Conservation (phyloP, 92 coral and sea anemone genomes). For the Ricordea florida region DNA sequence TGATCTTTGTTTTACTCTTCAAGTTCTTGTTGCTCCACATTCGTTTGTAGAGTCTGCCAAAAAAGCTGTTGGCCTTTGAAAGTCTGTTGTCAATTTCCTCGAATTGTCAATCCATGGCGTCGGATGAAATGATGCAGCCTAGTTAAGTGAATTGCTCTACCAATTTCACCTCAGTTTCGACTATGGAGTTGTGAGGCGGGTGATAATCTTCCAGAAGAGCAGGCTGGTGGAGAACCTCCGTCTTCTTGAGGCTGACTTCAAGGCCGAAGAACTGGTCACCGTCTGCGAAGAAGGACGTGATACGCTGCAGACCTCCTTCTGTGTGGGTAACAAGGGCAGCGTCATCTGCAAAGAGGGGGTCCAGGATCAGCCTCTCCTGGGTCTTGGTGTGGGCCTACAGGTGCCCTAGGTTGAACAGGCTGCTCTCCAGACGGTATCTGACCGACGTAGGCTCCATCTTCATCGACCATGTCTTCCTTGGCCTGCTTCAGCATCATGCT, state of each 20-base stretch:
- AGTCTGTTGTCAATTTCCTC: slow-evolving; percentile 17
- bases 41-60: slow-evolving; percentile 32
- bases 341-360: slow-evolving; percentile 43
- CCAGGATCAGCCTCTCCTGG: slow-evolving; percentile 14
- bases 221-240: slow-evolving; percentile 24
- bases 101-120: not conserved
- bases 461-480: slow-evolving; percentile 11
- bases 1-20: not conserved
- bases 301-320: slow-evolving; percentile 7
- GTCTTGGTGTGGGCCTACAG: slow-evolving; percentile 52
- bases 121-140: slow-evolving; percentile 8
- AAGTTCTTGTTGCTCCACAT: slow-evolving; percentile 13
- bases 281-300: slow-evolving; percentile 31
- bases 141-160: slow-evolving; percentile 12
- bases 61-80: slow-evolving; percentile 17
- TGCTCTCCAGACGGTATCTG: slow-evolving; percentile 27
- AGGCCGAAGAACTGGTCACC: slow-evolving; percentile 4
- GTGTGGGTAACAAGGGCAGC: slow-evolving; percentile 31
- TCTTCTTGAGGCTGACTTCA: slow-evolving; percentile 20
- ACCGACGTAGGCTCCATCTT: slow-evolving; percentile 9
- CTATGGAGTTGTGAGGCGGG: not conserved
- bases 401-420: slow-evolving; percentile 39
- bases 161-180: not conserved
- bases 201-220: slow-evolving; percentile 20
- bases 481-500: too few species aligned